Conservation (phyloP, 2,888 invertebrate genomes). For the Idaea dimidiata region DNA sequence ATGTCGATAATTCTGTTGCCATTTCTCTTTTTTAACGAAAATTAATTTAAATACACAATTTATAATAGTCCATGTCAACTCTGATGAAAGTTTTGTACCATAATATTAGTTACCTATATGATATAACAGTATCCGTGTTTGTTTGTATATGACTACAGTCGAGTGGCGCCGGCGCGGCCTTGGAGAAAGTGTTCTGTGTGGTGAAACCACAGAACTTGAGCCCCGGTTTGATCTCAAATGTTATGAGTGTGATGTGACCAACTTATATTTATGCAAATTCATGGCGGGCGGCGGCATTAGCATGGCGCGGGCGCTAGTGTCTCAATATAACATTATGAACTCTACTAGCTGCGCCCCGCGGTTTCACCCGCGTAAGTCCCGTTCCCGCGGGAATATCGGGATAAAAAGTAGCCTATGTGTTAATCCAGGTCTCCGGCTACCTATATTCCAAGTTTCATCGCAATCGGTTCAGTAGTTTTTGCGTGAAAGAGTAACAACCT, state of each 20-base stretch:
- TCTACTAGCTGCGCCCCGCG: too few relatives aligned
- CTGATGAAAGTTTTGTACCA: slow-evolving; percentile 49
- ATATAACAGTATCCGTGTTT: slow-evolving; percentile 61
- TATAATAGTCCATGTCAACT: slow-evolving; percentile 38
- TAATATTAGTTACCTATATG: slow-evolving; percentile 45
- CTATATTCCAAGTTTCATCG: too few relatives aligned
- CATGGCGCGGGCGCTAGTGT: neutral
- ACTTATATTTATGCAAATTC: slow-evolving; percentile 1
- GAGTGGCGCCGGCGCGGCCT: slow-evolving; percentile 56
- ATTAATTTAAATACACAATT: slow-evolving; percentile 5
- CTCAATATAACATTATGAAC: neutral
- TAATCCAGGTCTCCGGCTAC: too few relatives aligned
- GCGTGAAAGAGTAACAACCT: too few relatives aligned
- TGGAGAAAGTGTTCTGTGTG: slow-evolving; percentile 65
- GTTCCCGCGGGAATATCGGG: too few relatives aligned
- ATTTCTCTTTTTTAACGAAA: slow-evolving; percentile 7
- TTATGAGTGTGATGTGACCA: neutral
- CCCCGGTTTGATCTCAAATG: slow-evolving; percentile 35
- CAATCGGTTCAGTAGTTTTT: too few relatives aligned
- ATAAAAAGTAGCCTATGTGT: too few relatives aligned
- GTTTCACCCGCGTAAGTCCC: too few relatives aligned
- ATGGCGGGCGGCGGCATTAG: slow-evolving; percentile 33
- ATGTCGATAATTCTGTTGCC: neutral
- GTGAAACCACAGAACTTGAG: slow-evolving; percentile 57
- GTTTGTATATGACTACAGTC: slow-evolving; percentile 45